Evolutionary conservation across 37 sponge, comb jelly and placozoan genomes (phyloP).

Genomic region (Corticium candelabrum): DNA sequence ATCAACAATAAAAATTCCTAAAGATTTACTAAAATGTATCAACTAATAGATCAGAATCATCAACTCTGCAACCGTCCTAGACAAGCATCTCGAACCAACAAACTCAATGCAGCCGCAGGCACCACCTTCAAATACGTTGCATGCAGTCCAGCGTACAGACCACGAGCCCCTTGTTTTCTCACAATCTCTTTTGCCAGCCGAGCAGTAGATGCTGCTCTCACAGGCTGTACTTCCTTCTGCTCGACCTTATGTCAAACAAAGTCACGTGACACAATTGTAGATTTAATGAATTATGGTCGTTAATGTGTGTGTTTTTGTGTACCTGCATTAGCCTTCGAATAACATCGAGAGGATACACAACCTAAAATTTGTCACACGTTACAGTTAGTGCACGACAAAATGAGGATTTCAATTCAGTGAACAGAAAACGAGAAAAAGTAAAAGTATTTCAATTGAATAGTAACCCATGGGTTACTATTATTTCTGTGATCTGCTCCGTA

Average conservation of each 20-base stretch:
- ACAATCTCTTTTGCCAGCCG: background rate
- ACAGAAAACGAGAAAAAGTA: no score
- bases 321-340: slow-evolving; percentile 61
- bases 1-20: no score
- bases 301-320: background rate
- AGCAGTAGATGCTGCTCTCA: background rate
- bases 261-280: no score
- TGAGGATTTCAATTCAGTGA: no score
- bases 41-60: no score
- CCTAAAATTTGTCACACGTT: slow-evolving; percentile 24
- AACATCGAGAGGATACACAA: slow-evolving; percentile 56
- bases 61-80: slow-evolving; percentile 35
- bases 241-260: no score
- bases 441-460: no score
- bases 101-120: slow-evolving; percentile 41
- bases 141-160: slow-evolving; percentile 41
- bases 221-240: no score
- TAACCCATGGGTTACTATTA: no score
- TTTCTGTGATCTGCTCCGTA: no score
- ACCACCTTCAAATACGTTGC: slow-evolving; percentile 50
- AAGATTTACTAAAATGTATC: no score
- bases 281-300: background rate
- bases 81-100: slow-evolving; percentile 44
- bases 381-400: no score
- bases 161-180: background rate